Evolutionary conservation across 92 coral and sea anemone species (phyloP).

Genomic region (Anthopleura xanthogrammica): DNA sequence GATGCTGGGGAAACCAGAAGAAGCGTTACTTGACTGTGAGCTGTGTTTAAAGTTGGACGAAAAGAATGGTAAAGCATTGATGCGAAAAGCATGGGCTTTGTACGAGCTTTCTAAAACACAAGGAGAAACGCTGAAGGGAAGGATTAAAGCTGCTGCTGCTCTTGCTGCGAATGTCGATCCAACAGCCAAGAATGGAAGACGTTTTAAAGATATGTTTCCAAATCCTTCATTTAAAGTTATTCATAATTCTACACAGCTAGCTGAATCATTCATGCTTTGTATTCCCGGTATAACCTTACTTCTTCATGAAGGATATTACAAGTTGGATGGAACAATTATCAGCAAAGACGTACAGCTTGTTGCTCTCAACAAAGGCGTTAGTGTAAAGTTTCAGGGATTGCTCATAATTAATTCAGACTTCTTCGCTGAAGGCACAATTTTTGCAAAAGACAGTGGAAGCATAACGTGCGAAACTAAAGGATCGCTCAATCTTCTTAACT

Average conservation of each 20-base stretch:
- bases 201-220: constrained; percentile 50
- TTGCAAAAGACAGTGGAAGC: constrained; percentile 36
- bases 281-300: constrained; percentile 38
- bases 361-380: constrained; percentile 31
- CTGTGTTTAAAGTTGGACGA: constrained; percentile 51
- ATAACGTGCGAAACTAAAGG: constrained; percentile 17
- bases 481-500: background rate
- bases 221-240: constrained; percentile 10
- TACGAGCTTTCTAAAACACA: constrained; percentile 36
- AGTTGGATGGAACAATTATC: constrained; percentile 13
- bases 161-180: constrained; percentile 48
- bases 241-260: constrained; percentile 33
- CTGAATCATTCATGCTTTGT: background rate
- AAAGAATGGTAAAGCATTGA: constrained; percentile 54
- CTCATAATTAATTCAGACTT: background rate
- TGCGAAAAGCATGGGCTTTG: constrained; percentile 82
- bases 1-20: constrained; percentile 45
- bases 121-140: constrained; percentile 9
- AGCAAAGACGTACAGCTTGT: constrained; percentile 39
- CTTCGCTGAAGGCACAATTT: constrained; percentile 53
- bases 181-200: constrained; percentile 4
- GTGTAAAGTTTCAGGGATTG: constrained; percentile 2
- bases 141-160: constrained; percentile 50
- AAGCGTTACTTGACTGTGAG: constrained; percentile 69
- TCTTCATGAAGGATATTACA: constrained; percentile 51